Percentiles rank a stretch among this genome's conserved stretches.
Evolutionary conservation across 2,113 vertebrate genomes (phyloP).

Genomic region (Zosterops japonicus): DNA sequence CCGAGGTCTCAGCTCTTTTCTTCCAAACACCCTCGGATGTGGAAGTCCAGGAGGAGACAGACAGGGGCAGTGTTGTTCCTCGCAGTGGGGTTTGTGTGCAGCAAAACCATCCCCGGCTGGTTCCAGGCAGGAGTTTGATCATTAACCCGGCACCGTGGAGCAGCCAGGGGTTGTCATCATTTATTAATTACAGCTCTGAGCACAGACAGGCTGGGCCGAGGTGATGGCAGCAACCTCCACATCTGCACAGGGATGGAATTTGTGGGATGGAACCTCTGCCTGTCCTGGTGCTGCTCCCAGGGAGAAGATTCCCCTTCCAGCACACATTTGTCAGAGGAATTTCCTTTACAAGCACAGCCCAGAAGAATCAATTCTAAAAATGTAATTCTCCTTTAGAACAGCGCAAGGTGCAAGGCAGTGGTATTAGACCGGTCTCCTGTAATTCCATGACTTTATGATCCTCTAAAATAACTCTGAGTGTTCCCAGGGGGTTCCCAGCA

Average conservation of each 20-base stretch:
- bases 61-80: not conserved
- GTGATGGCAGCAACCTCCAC: not conserved
- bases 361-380: not conserved
- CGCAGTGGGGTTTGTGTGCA: rapidly evolving
- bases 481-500: not conserved
- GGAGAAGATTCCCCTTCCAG: not conserved
- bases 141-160: not conserved
- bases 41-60: not conserved
- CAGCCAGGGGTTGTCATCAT: rapidly evolving
- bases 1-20: rapidly evolving
- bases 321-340: rapidly evolving
- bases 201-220: not conserved
- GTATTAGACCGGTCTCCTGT: rapidly evolving
- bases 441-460: not conserved
- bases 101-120: not conserved
- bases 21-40: not conserved
- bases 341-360: not conserved
- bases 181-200: not conserved
- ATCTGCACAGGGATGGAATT: rapidly evolving
- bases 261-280: rapidly evolving
- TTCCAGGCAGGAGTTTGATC: not conserved
- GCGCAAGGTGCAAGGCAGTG: not conserved
- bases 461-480: rapidly evolving
- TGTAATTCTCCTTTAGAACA: not conserved
- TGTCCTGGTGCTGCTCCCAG: rapidly evolving